Percentiles rank a stretch among this genome's conserved stretches.
Conservation (phyloP, 2,888 invertebrate species). For the Acrocera orbiculus region DNA sequence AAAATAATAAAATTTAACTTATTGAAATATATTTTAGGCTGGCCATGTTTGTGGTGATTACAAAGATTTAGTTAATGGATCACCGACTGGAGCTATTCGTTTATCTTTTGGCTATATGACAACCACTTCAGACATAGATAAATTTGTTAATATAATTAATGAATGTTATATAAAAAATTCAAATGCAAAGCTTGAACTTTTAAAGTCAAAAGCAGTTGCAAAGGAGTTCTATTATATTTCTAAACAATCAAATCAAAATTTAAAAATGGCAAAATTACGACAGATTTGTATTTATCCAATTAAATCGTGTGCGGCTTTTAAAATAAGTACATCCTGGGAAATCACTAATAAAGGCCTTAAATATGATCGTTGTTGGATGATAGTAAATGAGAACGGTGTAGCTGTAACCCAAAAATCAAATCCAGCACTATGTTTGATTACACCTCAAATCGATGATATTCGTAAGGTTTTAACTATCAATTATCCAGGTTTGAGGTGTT, state of each 20-base stretch:
- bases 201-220: slow-evolving; percentile 18
- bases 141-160: slow-evolving; percentile 52
- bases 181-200: slow-evolving; percentile 15
- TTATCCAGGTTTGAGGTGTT: slow-evolving; percentile 37
- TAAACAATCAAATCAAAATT: slow-evolving; percentile 14
- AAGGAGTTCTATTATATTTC: slow-evolving; percentile 18
- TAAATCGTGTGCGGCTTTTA: slow-evolving; percentile 75
- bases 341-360: slow-evolving; percentile 59
- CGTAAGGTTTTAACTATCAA: slow-evolving; percentile 36
- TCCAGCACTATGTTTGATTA: slow-evolving; percentile 58
- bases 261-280: slow-evolving; percentile 18
- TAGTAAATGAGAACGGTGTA: slow-evolving; percentile 61
- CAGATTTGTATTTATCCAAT: slow-evolving; percentile 65
- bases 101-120: slow-evolving; percentile 89
- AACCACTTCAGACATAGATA: slow-evolving; percentile 49
- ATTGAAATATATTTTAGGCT: slow-evolving; percentile 29
- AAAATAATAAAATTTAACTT: background rate
- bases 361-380: slow-evolving; percentile 90
- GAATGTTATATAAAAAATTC: slow-evolving; percentile 45
- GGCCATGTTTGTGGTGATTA: slow-evolving; percentile 89
- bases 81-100: slow-evolving; percentile 82
- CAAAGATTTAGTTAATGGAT: slow-evolving; percentile 64
- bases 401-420: slow-evolving; percentile 79
- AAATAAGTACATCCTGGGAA: slow-evolving; percentile 48
- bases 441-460: slow-evolving; percentile 49